Evolutionary conservation across 53 echinoderm and acorn worm species (phyloP).

Genomic region (Paelopatides confundens): DNA sequence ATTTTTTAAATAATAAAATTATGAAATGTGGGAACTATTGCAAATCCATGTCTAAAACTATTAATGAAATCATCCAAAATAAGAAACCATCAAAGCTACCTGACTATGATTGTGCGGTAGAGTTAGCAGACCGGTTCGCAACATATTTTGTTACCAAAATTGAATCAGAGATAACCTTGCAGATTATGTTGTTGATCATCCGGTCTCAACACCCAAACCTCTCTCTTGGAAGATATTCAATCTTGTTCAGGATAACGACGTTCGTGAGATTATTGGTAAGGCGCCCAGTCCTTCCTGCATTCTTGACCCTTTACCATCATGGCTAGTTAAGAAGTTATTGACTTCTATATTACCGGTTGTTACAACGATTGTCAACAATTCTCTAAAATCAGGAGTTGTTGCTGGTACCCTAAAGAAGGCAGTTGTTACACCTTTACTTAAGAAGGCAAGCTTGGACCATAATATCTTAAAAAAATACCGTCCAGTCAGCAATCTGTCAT

Average conservation of each 20-base stretch:
- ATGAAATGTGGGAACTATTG: constrained; percentile 28
- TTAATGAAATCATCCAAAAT: not conserved
- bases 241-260: too few relatives aligned
- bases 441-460: too few relatives aligned
- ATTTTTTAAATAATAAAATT: constrained; percentile 31
- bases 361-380: not conserved
- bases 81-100: not conserved
- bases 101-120: not conserved
- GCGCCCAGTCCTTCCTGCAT: not conserved
- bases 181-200: too few relatives aligned
- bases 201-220: too few relatives aligned
- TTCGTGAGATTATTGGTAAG: not conserved
- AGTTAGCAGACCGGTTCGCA: not conserved
- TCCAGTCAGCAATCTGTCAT: too few relatives aligned
- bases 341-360: not conserved
- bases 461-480: too few relatives aligned
- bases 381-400: not conserved
- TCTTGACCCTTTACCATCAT: not conserved
- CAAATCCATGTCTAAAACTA: constrained; percentile 4
- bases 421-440: too few relatives aligned
- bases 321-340: not conserved
- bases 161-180: too few relatives aligned
- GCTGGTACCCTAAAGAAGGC: not conserved
- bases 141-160: too few relatives aligned
- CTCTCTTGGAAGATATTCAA: too few relatives aligned